Conservation (phyloP, 1,140 invertebrate genomes). For the Scaptomyza pallida region DNA sequence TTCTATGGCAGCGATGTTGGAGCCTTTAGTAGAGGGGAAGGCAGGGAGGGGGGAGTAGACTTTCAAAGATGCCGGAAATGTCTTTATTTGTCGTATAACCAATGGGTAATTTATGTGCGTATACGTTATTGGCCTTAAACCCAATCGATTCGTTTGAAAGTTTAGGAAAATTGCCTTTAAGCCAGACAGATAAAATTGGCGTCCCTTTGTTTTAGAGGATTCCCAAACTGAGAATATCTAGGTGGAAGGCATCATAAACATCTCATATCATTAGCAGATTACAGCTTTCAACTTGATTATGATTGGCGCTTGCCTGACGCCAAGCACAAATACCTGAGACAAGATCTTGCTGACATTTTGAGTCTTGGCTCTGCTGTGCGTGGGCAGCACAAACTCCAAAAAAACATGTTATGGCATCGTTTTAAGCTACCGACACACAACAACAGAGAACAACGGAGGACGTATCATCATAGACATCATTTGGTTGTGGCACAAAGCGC, state of each 20-base stretch:
- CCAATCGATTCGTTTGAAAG: conserved; percentile 39
- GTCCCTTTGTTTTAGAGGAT: neutral
- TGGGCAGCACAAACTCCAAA: conserved; percentile 45
- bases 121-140: conserved; percentile 56
- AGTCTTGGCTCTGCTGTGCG: conserved; percentile 34
- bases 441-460: neutral
- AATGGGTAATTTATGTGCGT: conserved; percentile 50
- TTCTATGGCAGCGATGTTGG: neutral
- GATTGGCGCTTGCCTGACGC: conserved; percentile 48
- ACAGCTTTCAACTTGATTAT: conserved; percentile 45
- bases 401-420: conserved; percentile 48
- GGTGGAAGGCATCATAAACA: conserved; percentile 23
- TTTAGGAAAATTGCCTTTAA: conserved; percentile 33
- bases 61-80: conserved; percentile 63
- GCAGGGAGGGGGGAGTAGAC: conserved; percentile 1
- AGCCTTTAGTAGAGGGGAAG: neutral
- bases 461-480: conserved; percentile 28
- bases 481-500: conserved; percentile 25
- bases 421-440: conserved; percentile 42
- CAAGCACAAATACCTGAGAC: conserved; percentile 27
- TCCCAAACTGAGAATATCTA: conserved; percentile 11
- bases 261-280: conserved; percentile 35
- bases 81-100: conserved; percentile 71
- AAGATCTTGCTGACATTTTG: conserved; percentile 1
- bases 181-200: conserved; percentile 33